These are phyloP conservation scores for Malurus melanocephalus DNA, from an alignment of 2,113 vertebrate genomes.

Conservation along the genomic window DNA sequence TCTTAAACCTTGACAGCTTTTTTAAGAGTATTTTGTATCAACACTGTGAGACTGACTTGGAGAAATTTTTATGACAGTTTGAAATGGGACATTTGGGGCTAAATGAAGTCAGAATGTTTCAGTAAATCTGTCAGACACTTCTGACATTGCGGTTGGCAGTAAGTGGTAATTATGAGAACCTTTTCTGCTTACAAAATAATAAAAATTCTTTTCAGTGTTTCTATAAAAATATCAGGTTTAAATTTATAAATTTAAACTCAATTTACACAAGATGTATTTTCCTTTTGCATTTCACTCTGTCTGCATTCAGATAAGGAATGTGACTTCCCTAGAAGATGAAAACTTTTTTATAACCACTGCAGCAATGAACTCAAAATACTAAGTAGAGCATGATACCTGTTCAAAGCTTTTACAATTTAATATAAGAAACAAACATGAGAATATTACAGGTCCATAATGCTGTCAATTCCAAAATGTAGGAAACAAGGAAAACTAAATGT, in stretches of 20 bases:
- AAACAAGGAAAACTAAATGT: not conserved
- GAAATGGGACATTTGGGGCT: not conserved
- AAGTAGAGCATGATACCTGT: not conserved
- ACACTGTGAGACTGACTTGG: not conserved
- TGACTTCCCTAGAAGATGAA: not conserved
- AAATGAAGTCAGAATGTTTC: not conserved
- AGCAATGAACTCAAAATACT: not conserved
- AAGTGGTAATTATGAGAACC: not conserved
- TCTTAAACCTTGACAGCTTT: not conserved
- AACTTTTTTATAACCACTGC: not conserved
- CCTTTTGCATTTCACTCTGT: not conserved
- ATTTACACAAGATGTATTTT: not conserved
- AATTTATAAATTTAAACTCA: not conserved
- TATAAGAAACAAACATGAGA: not conserved
- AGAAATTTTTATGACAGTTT: not conserved
- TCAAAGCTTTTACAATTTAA: not conserved
- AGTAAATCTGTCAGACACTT: not conserved
- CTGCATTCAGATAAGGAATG: rapidly evolving
- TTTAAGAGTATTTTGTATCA: not conserved
- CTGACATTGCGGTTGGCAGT: not conserved
- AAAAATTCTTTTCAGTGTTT: not conserved
- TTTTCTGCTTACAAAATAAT: not conserved
- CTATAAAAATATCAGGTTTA: not conserved
- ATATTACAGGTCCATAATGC: not conserved
- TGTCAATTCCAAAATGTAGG: not conserved